Conservation (phyloP, 2,888 invertebrate genomes). For the Sphinx pinastri region DNA sequence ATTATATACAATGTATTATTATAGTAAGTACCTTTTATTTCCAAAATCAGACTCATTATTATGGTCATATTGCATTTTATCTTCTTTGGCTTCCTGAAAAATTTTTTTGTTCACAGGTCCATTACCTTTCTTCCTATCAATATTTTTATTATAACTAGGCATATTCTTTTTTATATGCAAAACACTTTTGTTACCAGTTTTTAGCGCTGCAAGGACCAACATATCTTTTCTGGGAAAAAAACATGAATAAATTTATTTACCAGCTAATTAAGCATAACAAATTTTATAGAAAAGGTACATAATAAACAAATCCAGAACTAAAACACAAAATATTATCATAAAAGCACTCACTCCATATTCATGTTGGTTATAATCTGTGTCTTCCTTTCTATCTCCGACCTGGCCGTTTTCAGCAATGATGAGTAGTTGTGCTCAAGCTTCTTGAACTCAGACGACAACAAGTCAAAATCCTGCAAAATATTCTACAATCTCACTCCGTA, state of each 20-base stretch:
- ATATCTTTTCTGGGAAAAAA: slow-evolving; percentile 66
- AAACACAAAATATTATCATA: neutral
- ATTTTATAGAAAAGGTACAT: too few relatives aligned
- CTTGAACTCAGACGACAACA: slow-evolving; percentile 60
- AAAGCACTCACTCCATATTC: slow-evolving; percentile 67
- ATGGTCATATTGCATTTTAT: neutral
- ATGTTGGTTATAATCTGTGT: slow-evolving; percentile 64
- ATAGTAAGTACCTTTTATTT: slow-evolving; percentile 36
- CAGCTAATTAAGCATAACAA: neutral
- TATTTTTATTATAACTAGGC: slow-evolving; percentile 25
- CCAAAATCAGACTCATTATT: slow-evolving; percentile 12
- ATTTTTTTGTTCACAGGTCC: slow-evolving; percentile 28
- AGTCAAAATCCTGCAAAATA: slow-evolving; percentile 78
- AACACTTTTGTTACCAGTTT: slow-evolving; percentile 45
- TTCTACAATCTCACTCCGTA: slow-evolving; percentile 76
- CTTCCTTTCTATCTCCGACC: slow-evolving; percentile 72
- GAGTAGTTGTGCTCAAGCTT: slow-evolving; percentile 69
- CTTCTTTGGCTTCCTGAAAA: slow-evolving; percentile 23
- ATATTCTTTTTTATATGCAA: slow-evolving; percentile 33
- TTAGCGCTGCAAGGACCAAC: slow-evolving; percentile 56
- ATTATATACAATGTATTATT: neutral
- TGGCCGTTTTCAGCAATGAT: slow-evolving; percentile 70
- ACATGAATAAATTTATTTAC: slow-evolving; percentile 33
- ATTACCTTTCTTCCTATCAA: slow-evolving; percentile 21
- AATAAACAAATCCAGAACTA: too few relatives aligned